Evolutionary conservation across 2,797 vertebrate genomes (phyloP).

Genomic region (Clarias pachynema): DNA sequence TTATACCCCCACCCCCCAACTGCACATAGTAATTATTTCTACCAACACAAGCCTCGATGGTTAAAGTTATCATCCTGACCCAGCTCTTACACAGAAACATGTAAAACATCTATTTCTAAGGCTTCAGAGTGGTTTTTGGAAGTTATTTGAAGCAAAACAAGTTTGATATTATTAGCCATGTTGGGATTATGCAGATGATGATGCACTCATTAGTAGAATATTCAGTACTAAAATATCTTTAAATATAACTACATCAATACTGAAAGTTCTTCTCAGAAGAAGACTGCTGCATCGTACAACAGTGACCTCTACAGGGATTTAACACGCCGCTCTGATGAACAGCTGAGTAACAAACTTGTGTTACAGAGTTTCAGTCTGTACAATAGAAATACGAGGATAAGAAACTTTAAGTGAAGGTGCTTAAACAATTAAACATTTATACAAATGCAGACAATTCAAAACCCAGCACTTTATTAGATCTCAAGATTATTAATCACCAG

Average conservation of each 20-base stretch:
- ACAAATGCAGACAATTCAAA: not conserved
- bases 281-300: conserved; percentile 69
- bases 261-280: conserved; percentile 35
- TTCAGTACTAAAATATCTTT: conserved; percentile 37
- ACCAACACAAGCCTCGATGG: conserved; percentile 93
- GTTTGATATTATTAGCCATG: conserved; percentile 61
- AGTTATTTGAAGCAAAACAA: conserved; percentile 58
- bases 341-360: not conserved
- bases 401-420: not conserved
- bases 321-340: conserved; percentile 46
- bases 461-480: not conserved
- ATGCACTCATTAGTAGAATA: conserved; percentile 52
- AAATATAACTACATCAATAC: conserved; percentile 42
- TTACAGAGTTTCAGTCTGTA: not conserved
- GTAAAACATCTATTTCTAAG: conserved; percentile 73
- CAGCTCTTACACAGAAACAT: conserved; percentile 87
- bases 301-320: conserved; percentile 81
- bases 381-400: not conserved
- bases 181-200: not conserved
- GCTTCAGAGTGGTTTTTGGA: conserved; percentile 58
- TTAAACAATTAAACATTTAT: not conserved
- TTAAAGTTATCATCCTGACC: conserved; percentile 93
- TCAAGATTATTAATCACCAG: not conserved
- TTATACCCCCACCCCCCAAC: conserved; percentile 92
- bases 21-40: conserved; percentile 90